Base-by-base conservation (phyloP, 1,140 invertebrate genomes). In the Drosophila santomea region DNA sequence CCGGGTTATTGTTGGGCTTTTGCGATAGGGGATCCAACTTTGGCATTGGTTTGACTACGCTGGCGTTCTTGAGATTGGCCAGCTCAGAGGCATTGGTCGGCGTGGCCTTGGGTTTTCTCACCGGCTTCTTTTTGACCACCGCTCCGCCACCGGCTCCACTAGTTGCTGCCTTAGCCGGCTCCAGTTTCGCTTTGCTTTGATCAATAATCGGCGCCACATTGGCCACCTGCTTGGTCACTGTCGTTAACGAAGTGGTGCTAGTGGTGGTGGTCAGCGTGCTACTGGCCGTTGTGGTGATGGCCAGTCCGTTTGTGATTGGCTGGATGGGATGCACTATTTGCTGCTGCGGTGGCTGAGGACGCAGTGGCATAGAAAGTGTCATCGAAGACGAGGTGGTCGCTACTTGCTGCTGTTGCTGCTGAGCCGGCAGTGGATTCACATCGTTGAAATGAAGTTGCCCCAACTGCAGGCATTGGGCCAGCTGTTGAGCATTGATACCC, bases 371-470 rank as follows among this genome's bases (percentile, higher is more conserved):
- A 3, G 80, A 68, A 47, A 79, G 45, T 8, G 80, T 68, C 58
- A 84, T 38, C 6, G 82, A 67, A 12, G 59, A 51, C 8, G 64
- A 64, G 14, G 66, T 68, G 51, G 25, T 45, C n/a, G 56, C 38
- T n/a, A 20, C 36, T 17, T 61, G 80, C 11, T 35, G 54, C 25
- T 45, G 72, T 39, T 43, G 41, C n/a, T 63, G 48, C 57, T 63
- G 51, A 14, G 73, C 12, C 10, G 81, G 75, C 55, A 80, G 39
- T 0, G 88, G 91, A 69, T 92, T 92, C 4, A 92, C 90, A 61
- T 92, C 92, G 35, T 92, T 91, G 5, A 92, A 92, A 41, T 92
- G 92, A 11, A 92, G 80, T 57, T 92, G 92, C 4, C 92, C 92
- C 59, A 91, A 67, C 43, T 90, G 86, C 41, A 92, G 55, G 50